Evolutionary conservation across 2,888 invertebrate genomes (phyloP).

Genomic region (Sipunculus nudus): DNA sequence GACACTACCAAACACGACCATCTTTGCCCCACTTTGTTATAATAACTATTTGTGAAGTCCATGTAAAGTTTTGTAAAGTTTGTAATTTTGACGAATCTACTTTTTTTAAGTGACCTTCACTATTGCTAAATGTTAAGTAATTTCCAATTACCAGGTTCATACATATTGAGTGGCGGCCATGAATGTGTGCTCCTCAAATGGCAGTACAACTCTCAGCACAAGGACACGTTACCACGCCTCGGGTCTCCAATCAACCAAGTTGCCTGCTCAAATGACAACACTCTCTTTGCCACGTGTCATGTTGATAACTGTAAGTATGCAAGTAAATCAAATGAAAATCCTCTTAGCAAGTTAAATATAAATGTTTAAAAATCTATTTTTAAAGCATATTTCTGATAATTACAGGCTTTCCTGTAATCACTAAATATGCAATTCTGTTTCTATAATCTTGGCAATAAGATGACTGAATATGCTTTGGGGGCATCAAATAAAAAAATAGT

Average conservation of each 20-base stretch:
- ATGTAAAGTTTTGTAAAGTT: no score
- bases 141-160: conserved; percentile 70
- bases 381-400: no score
- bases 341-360: no score
- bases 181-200: conserved; percentile 84
- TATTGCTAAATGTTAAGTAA: not conserved
- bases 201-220: conserved; percentile 65
- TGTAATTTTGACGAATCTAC: no score
- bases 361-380: not conserved
- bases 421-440: no score
- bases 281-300: conserved; percentile 75
- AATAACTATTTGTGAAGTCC: no score
- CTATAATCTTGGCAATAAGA: no score
- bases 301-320: conserved; percentile 73
- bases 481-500: no score
- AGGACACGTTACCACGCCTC: conserved; percentile 76
- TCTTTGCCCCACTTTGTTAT: no score
- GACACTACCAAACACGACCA: no score
- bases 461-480: no score
- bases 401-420: no score
- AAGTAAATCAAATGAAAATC: not conserved
- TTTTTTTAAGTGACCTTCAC: not conserved
- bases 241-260: conserved; percentile 76
- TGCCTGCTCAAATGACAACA: conserved; percentile 73
- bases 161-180: conserved; percentile 80